phyloP scores from a whole-genome alignment of 2,113 vertebrate species.

The Mastomys coucha region DNA sequence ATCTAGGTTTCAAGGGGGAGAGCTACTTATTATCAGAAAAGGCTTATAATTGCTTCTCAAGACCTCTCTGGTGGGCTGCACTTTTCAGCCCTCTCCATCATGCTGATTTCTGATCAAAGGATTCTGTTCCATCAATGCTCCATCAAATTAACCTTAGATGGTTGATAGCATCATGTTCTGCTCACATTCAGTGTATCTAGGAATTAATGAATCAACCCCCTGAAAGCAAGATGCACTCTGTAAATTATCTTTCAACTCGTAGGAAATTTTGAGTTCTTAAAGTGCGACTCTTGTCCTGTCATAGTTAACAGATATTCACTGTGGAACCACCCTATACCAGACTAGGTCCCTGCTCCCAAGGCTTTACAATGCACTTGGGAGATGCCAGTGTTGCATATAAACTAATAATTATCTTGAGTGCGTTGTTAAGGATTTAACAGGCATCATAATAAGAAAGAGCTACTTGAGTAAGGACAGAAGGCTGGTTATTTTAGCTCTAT shows the following conservation, averaged over 20 bases:
- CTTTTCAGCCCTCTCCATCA: background rate
- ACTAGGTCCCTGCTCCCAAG: background rate
- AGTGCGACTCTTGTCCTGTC: background rate
- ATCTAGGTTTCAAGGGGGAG: background rate
- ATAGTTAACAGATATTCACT: constrained; percentile 14
- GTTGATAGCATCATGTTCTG: background rate
- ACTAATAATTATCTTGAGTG: background rate
- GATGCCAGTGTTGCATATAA: background rate
- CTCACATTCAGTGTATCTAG: background rate
- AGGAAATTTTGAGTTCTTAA: background rate
- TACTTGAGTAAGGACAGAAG: background rate
- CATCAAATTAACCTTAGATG: constrained; percentile 30
- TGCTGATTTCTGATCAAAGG: constrained; percentile 27
- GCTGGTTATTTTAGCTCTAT: background rate
- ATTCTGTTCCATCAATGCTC: background rate
- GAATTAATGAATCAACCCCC: background rate
- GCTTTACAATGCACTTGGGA: background rate
- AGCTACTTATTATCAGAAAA: constrained; percentile 37
- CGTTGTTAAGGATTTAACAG: background rate
- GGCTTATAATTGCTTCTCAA: constrained; percentile 38
- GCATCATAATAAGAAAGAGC: background rate
- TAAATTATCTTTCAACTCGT: background rate
- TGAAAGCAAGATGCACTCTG: constrained; percentile 14
- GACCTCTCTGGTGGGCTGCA: background rate
- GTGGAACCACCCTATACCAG: background rate